These are phyloP conservation scores for Odontomachus brunneus DNA, from an alignment of 1,140 invertebrate species.

Conservation along the genomic window DNA sequence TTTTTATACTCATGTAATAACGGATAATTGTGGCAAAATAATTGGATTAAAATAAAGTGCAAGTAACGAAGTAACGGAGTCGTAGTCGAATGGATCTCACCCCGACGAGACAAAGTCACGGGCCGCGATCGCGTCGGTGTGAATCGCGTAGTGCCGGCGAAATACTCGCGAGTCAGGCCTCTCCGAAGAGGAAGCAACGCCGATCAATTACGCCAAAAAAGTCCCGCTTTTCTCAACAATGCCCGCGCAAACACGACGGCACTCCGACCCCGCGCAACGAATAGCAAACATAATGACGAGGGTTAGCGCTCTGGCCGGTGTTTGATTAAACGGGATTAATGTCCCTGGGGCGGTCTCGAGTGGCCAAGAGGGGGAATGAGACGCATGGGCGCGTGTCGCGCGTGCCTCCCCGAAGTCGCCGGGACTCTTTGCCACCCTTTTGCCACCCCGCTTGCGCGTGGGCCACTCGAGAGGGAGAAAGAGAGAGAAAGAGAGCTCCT, in stretches of 20 bases:
- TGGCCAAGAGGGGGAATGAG: conserved; percentile 53
- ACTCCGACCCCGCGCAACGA: conserved; percentile 7
- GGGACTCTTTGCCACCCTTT: conserved; percentile 22
- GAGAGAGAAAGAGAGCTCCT: too few relatives aligned
- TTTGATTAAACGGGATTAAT: conserved; percentile 79
- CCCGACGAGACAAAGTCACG: too few relatives aligned
- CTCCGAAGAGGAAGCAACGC: not conserved
- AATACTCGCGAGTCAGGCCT: not conserved
- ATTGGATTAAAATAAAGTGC: conserved; percentile 12
- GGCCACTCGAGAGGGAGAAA: conserved; percentile 8
- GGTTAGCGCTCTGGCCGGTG: conserved; percentile 34
- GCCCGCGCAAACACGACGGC: conserved; percentile 3
- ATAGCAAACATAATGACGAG: conserved; percentile 62
- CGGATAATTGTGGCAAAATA: conserved; percentile 1
- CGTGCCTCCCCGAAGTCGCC: conserved; percentile 59
- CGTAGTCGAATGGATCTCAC: not conserved
- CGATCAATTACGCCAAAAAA: not conserved
- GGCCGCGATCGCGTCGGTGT: too few relatives aligned
- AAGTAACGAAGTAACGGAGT: not conserved
- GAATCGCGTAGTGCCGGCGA: too few relatives aligned
- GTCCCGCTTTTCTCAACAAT: conserved; percentile 27
- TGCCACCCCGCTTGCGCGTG: conserved; percentile 4
- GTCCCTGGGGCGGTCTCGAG: conserved; percentile 72
- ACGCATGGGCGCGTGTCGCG: conserved; percentile 65
- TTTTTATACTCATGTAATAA: conserved; percentile 8